Base-by-base conservation (phyloP, 2,888 invertebrate species). In the Sinohyriopsis cumingii region DNA sequence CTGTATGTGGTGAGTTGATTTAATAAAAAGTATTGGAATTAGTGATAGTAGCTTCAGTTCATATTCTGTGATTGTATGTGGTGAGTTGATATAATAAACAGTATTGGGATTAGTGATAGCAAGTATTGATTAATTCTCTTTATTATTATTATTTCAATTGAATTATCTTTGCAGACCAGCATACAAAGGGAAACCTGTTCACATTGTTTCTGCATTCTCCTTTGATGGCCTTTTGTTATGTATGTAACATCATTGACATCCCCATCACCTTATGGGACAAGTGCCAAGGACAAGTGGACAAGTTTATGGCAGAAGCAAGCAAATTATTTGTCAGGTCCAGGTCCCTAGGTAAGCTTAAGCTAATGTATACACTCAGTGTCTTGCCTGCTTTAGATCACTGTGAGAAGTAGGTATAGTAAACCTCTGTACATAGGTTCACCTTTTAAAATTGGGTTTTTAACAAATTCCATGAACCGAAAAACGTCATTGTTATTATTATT, bases 161-260 rank as follows among this genome's bases (percentile, higher is more conserved):
- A 54, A 59, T 28, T 67, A 67, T 61, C 65, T 64, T 83, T 83
- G 59, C 94, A 92, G 91, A 91, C 72, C 90, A 91, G 76, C 89
- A 90, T 76, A 94, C 96, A 81, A 89, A 88, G 87, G 98, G 98
- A 74, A 96, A 95, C 87, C 92, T 98, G 82, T 97, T 98, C 91
- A 98, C 98, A 45, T 92, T 98, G 89, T 98, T 98, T 92, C 94
- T 98, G 83, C 97, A 98, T 91, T 95, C 95, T 87, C 98, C 98
- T 61, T 92, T 98, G 87, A 95, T 95, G 86, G 96, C 96, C 77
- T 94, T 98, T 89, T 97, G 97, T 91, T 94, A 95, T 90, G 94
- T 96, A 87, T 96, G 96, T 90, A 96, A 96, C 90, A 93, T 98
- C 76, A 93, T 94, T 82, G 95, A 94, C 87, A 93, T 97, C 81